phyloP scores from a whole-genome alignment of 2,113 vertebrate species.

The Isichthys henryi region DNA sequence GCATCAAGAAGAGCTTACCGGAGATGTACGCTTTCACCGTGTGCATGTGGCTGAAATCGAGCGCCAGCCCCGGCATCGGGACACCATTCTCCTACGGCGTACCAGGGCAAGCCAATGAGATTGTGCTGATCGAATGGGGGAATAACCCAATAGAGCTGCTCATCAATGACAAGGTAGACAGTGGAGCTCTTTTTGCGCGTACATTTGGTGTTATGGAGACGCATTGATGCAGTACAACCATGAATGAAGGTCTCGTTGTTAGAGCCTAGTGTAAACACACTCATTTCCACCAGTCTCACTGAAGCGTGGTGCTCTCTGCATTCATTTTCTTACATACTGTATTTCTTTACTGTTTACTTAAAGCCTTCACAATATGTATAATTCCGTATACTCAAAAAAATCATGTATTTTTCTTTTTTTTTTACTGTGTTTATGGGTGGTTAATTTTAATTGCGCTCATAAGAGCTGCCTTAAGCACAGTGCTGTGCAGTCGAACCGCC shows the following conservation, averaged over 20 bases:
- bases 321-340: neutral
- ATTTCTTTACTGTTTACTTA: neutral
- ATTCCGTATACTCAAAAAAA: neutral
- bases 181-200: neutral
- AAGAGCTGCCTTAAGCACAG: neutral
- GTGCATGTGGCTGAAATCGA: slow-evolving; percentile 73
- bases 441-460: neutral
- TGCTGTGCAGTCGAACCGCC: neutral
- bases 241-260: neutral
- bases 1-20: slow-evolving; percentile 70
- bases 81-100: slow-evolving; percentile 74
- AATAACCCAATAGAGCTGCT: slow-evolving; percentile 75
- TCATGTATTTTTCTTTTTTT: neutral
- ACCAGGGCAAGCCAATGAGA: slow-evolving; percentile 72
- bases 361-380: neutral
- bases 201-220: neutral
- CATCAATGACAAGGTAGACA: slow-evolving; percentile 72
- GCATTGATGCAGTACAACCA: neutral
- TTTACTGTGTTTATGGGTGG: neutral
- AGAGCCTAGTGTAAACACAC: neutral
- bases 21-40: slow-evolving; percentile 74
- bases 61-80: slow-evolving; percentile 67
- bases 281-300: neutral
- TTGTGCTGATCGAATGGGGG: slow-evolving; percentile 76
- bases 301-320: neutral